These are phyloP conservation scores for Rhinella marina DNA, from an alignment of 2,797 vertebrate species.

Conservation along the genomic window DNA sequence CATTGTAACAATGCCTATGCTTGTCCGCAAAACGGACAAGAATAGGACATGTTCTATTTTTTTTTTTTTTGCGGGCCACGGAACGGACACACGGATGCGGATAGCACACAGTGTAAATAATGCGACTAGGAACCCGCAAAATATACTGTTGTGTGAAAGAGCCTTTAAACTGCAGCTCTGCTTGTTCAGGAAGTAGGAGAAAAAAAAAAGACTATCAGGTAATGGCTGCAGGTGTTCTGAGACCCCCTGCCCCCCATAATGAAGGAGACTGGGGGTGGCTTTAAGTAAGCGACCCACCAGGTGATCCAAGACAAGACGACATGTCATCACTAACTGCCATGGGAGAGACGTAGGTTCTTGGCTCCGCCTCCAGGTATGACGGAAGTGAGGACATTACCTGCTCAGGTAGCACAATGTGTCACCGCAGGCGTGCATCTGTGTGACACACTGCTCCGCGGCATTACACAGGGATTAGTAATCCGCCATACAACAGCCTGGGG, in stretches of 20 bases:
- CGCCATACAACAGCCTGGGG: background rate
- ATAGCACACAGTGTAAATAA: no score
- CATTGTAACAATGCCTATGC: no score
- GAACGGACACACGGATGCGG: no score
- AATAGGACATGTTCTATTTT: no score
- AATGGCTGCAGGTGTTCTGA: no score
- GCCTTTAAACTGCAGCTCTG: background rate
- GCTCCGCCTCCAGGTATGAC: background rate
- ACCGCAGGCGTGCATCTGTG: background rate
- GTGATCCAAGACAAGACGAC: background rate
- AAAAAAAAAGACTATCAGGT: no score
- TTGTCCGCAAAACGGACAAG: no score
- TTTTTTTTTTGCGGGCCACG: no score
- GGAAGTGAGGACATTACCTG: background rate
- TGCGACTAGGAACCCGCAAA: no score
- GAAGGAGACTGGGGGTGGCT: background rate
- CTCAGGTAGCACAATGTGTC: background rate
- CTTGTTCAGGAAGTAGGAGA: background rate
- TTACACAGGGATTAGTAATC: background rate
- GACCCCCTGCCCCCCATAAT: background rate
- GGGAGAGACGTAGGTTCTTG: background rate
- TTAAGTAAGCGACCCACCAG: background rate
- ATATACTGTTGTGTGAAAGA: no score
- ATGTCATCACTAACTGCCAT: background rate
- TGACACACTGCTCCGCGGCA: background rate